A percentile compares a stretch with the other conserved stretches of the same genome.
Conservation (phyloP, 2,113 vertebrate species). For the Chloroceryle aenea region DNA sequence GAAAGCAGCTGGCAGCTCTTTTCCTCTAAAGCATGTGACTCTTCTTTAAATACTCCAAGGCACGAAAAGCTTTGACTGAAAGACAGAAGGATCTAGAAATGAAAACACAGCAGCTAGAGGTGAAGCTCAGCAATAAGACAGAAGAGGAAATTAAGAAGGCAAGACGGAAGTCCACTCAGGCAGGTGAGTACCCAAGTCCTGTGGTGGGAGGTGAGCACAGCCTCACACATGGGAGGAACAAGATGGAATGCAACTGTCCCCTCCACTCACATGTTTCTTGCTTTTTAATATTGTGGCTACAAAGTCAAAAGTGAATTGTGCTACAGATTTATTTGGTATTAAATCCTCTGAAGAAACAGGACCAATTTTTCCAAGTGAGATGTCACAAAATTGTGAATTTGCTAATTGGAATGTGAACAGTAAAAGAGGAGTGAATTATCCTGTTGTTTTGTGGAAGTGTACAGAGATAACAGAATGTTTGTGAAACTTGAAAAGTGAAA, state of each 20-base stretch:
- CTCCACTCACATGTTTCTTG: accelerated
- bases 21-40: not conserved
- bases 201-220: accelerated
- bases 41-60: slow-evolving; percentile 72
- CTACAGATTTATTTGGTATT: not conserved
- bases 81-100: slow-evolving; percentile 95
- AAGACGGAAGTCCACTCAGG: slow-evolving; percentile 95
- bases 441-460: not conserved
- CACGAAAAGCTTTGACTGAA: slow-evolving; percentile 91
- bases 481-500: not conserved
- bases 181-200: slow-evolving; percentile 77
- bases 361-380: not conserved
- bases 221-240: accelerated
- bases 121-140: slow-evolving; percentile 94
- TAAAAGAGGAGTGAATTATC: not conserved
- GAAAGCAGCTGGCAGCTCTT: not conserved
- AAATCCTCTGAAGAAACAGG: not conserved
- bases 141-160: slow-evolving; percentile 99
- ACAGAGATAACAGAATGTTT: not conserved
- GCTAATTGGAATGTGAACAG: not conserved
- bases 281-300: not conserved
- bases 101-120: slow-evolving; percentile 95
- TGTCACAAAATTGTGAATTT: not conserved
- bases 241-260: not conserved
- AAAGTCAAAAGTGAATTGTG: not conserved